Conservation (phyloP, 2,888 invertebrate genomes). For the Mechanitis mazaeus region DNA sequence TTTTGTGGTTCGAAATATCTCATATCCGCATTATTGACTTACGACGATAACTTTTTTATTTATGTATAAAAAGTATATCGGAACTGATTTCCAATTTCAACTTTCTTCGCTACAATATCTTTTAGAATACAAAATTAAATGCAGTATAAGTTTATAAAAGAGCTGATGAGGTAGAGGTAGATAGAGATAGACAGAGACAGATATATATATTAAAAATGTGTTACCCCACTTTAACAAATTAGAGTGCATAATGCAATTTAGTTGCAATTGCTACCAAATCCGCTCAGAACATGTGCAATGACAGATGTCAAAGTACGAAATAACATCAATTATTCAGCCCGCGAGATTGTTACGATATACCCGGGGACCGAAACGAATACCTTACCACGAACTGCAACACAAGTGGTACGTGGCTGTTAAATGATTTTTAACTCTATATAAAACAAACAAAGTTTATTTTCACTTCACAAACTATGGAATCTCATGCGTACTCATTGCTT, state of each 20-base stretch:
- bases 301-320: conserved; percentile 40
- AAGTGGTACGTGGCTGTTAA: conserved; percentile 41
- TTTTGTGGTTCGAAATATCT: too few relatives aligned
- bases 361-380: conserved; percentile 57
- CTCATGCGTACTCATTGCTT: conserved; percentile 44
- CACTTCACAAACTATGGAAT: conserved; percentile 28
- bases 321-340: conserved; percentile 58
- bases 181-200: too few relatives aligned
- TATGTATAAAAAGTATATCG: too few relatives aligned
- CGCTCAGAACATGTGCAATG: conserved; percentile 23
- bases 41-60: too few relatives aligned
- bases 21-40: too few relatives aligned
- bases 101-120: too few relatives aligned
- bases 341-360: conserved; percentile 54
- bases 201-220: too few relatives aligned
- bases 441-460: conserved; percentile 28
- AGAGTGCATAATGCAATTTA: not conserved
- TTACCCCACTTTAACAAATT: not conserved
- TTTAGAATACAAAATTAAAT: too few relatives aligned
- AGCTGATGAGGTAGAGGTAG: too few relatives aligned
- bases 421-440: conserved; percentile 30
- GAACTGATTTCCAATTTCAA: too few relatives aligned
- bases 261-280: conserved; percentile 23
- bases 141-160: too few relatives aligned
- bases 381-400: conserved; percentile 55